phyloP scores from a whole-genome alignment of 2,888 invertebrate genomes.

The Hypomecis atomaria region DNA sequence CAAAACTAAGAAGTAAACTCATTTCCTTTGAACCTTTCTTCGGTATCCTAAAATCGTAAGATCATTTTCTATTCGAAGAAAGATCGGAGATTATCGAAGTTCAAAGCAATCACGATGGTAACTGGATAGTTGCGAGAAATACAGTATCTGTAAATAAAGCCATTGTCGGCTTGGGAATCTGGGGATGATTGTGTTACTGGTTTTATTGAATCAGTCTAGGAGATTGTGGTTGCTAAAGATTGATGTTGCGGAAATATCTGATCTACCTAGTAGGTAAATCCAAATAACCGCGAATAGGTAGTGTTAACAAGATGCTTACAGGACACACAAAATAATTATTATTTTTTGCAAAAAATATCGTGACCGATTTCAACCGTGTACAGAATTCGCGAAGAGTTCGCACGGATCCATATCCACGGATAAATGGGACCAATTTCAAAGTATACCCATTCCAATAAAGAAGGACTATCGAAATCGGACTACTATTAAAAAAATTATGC shows the following conservation, averaged over 20 bases:
- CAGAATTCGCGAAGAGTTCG: too few relatives aligned
- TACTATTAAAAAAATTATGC: too few relatives aligned
- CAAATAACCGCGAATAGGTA: too few relatives aligned
- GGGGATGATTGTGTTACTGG: constrained; percentile 14
- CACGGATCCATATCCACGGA: too few relatives aligned
- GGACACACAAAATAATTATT: too few relatives aligned
- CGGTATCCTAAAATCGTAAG: background rate
- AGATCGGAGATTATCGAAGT: constrained; percentile 9
- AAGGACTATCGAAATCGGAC: too few relatives aligned
- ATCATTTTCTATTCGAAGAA: background rate
- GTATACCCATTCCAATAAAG: too few relatives aligned
- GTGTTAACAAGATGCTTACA: background rate
- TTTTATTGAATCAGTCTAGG: constrained; percentile 16
- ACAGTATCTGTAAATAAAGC: constrained; percentile 17
- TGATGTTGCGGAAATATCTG: background rate
- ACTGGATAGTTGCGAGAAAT: constrained; percentile 17
- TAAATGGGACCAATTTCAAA: too few relatives aligned
- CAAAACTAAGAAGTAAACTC: background rate
- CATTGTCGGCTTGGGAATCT: constrained; percentile 6
- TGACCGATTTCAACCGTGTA: too few relatives aligned
- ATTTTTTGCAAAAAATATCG: too few relatives aligned
- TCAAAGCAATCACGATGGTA: constrained; percentile 21
- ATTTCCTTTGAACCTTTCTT: constrained; percentile 5
- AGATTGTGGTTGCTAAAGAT: too few relatives aligned
- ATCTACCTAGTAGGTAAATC: too few relatives aligned